These are phyloP conservation scores for Drosophila stalkeri DNA, from an alignment of 2,888 invertebrate species.

Conservation along the genomic window DNA sequence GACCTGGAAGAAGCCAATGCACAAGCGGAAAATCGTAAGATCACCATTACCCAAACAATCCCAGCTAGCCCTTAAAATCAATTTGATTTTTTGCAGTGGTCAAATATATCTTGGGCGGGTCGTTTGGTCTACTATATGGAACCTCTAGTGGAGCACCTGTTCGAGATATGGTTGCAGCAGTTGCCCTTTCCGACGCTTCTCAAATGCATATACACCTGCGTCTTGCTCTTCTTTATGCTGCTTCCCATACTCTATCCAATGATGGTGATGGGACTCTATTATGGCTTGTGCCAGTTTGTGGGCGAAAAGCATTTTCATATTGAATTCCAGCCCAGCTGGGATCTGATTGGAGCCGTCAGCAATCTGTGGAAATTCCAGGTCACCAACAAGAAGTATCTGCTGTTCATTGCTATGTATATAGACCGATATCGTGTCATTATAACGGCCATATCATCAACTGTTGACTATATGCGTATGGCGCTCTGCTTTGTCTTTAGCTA, in stretches of 20 bases:
- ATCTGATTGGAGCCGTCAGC: constrained; percentile 57
- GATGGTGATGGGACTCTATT: constrained; percentile 60
- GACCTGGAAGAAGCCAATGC: constrained; percentile 78
- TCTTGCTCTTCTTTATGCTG: constrained; percentile 62
- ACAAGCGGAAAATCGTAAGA: constrained; percentile 79
- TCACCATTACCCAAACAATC: no score
- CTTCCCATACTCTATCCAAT: constrained; percentile 65
- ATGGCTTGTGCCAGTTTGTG: constrained; percentile 66
- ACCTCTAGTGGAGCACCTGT: constrained; percentile 69
- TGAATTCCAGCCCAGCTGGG: constrained; percentile 38
- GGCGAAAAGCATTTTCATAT: constrained; percentile 60
- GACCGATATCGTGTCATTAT: constrained; percentile 72
- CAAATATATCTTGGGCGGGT: constrained; percentile 53
- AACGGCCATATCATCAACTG: constrained; percentile 70
- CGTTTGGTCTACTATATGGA: constrained; percentile 75
- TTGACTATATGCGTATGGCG: constrained; percentile 81
- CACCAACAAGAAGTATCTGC: constrained; percentile 59
- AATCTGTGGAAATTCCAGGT: constrained; percentile 60
- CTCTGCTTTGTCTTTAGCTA: constrained; percentile 58
- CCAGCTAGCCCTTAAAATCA: background rate
- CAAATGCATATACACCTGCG: constrained; percentile 65
- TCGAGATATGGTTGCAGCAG: constrained; percentile 77
- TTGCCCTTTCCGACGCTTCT: constrained; percentile 81
- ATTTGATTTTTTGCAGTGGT: constrained; percentile 65
- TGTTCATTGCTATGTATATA: constrained; percentile 70